Conservation (phyloP, 92 coral and sea anemone genomes). For the Diadumene lineata region DNA sequence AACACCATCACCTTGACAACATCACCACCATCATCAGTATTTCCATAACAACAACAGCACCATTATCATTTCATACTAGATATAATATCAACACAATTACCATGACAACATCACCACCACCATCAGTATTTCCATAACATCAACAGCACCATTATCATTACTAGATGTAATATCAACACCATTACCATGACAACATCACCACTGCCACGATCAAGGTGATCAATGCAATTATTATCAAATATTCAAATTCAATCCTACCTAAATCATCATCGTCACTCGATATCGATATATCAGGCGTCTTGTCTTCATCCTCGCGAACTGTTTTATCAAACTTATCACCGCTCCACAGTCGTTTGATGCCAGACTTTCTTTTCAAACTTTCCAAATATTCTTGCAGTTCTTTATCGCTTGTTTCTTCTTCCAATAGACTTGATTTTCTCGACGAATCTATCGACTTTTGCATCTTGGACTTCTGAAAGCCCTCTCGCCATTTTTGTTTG, state of each 20-base stretch:
- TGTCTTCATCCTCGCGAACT: conserved; percentile 81
- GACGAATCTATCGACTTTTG: conserved; percentile 46
- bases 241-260: conserved; percentile 9
- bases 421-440: conserved; percentile 56
- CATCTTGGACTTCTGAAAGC: conserved; percentile 77
- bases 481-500: conserved; percentile 63
- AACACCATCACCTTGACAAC: neutral
- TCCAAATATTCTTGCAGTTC: conserved; percentile 81
- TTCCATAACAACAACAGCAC: neutral
- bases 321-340: conserved; percentile 75
- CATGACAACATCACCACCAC: neutral
- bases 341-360: conserved; percentile 77
- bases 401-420: conserved; percentile 73
- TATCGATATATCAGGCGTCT: conserved; percentile 93
- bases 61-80: neutral
- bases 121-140: neutral
- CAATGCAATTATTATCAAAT: no score
- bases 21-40: neutral
- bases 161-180: no score
- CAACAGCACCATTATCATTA: neutral
- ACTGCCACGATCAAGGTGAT: no score
- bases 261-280: conserved; percentile 70
- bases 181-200: neutral
- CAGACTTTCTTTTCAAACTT: conserved; percentile 85
- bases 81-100: neutral